phyloP scores from a whole-genome alignment of 1,140 invertebrate species.

The Drosophila tsacasi region DNA sequence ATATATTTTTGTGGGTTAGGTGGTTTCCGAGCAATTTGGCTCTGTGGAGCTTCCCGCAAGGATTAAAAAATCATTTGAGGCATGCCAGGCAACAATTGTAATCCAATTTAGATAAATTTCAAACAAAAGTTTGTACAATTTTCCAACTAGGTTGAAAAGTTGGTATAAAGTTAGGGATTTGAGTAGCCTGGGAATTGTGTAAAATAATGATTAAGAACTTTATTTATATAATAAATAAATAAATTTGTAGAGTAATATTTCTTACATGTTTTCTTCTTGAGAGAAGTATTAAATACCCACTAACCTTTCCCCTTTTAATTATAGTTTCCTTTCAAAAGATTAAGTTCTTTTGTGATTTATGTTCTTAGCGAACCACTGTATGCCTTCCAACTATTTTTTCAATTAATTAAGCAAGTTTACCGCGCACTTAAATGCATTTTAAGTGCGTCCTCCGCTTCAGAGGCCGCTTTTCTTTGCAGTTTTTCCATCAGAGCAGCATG shows the following conservation, averaged over 20 bases:
- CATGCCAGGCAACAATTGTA: slow-evolving; percentile 3
- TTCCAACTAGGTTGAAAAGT: slow-evolving; percentile 1
- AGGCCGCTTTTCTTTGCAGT: slow-evolving; percentile 44
- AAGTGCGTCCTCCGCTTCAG: slow-evolving; percentile 53
- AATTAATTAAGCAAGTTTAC: slow-evolving; percentile 80
- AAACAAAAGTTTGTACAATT: background rate
- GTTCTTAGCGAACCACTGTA: background rate
- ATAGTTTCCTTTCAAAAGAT: background rate
- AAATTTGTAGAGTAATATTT: background rate
- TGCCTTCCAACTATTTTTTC: slow-evolving; percentile 61
- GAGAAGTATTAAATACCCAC: background rate
- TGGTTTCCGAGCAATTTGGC: slow-evolving; percentile 42
- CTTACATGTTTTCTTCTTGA: background rate
- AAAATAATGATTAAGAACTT: background rate
- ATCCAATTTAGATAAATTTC: slow-evolving; percentile 8
- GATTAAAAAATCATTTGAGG: slow-evolving; percentile 39
- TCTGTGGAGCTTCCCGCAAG: slow-evolving; percentile 13
- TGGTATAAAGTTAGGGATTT: background rate
- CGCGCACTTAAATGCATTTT: slow-evolving; percentile 69
- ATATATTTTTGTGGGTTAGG: slow-evolving; percentile 12
- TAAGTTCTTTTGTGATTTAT: background rate
- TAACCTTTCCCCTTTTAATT: background rate
- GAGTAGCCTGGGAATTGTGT: background rate
- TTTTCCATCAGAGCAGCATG: slow-evolving; percentile 18
- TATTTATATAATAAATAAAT: background rate